Conservation (phyloP, 2,113 vertebrate genomes). For the Cercopithecus mona region DNA sequence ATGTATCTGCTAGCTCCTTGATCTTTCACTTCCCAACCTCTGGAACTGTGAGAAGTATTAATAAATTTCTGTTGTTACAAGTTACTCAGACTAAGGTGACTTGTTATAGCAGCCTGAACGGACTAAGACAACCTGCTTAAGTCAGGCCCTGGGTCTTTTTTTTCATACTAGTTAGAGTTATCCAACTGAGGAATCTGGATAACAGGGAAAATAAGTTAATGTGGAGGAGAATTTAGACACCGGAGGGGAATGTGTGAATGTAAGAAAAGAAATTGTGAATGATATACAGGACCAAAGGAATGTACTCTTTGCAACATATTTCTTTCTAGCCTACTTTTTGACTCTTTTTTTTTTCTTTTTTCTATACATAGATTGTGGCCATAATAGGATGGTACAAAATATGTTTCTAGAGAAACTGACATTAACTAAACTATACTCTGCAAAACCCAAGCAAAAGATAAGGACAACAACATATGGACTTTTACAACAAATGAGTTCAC, state of each 20-base stretch:
- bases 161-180: neutral
- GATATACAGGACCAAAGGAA: neutral
- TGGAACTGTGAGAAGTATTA: neutral
- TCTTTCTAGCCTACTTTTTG: neutral
- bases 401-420: neutral
- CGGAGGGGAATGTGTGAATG: neutral
- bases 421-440: neutral
- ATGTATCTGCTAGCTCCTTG: neutral
- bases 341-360: neutral
- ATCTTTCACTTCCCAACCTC: neutral
- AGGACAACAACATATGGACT: neutral
- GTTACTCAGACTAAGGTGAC: neutral
- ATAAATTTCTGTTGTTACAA: neutral
- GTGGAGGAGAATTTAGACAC: neutral
- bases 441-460: constrained; percentile 29
- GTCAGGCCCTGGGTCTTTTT: fast-evolving
- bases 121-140: neutral
- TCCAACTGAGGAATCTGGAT: neutral
- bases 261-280: constrained; percentile 11
- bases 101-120: neutral
- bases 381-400: neutral
- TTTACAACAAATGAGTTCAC: neutral
- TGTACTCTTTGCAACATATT: neutral
- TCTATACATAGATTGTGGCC: neutral
- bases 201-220: neutral